Base-by-base conservation (phyloP, 2,113 vertebrate genomes). In the Hippocampus abdominalis region DNA sequence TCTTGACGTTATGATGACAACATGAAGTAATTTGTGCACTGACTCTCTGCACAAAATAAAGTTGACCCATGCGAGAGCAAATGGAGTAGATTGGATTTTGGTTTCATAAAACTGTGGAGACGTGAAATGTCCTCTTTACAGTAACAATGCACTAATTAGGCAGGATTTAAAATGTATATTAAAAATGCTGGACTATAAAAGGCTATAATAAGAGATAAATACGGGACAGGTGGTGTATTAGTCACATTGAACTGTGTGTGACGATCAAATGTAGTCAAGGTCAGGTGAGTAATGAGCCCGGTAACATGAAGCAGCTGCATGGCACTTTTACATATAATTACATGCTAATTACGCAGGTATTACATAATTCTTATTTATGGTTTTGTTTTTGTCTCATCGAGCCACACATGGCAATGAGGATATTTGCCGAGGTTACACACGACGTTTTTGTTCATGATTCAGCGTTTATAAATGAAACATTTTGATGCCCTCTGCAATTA, bases 251-350 rank as follows among this genome's bases (percentile, higher is more conserved):
- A 39, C 27, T 74, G 66, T 68, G 69, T 78, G 72, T 84, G 74
- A 77, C 79, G 54, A 81, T 65, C 64, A 70, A 62, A 82, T 72
- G 68, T 48, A 81, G 70, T 84, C 71, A 79, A 79, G 73, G 71
- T 83, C 75, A 82, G 69, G 49, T 78, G 68, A 78, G 49, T 78
- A 78, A 79, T 72, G 76, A 77, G 62, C 42, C 69, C 63, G 49
- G 2, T 77, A 62, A 53, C 69, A 23, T 48, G 57, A 73, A 69
- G 40, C 75, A 84, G 80, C 77, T 84, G 77, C 64, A 68, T 81
- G 60, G 81, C 62, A 69, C 73, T 84, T 75, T 77, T 72, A 71
- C 13, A 64, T 65, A 32, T 54, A 68, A 66, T 80, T 77, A 76
- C n/a, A 21, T 36, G 67, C 73, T 75, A 73, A 79, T 88, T 83